Evolutionary conservation across 2,888 invertebrate species (phyloP).

Genomic region (Brachyopa scutellaris): DNA sequence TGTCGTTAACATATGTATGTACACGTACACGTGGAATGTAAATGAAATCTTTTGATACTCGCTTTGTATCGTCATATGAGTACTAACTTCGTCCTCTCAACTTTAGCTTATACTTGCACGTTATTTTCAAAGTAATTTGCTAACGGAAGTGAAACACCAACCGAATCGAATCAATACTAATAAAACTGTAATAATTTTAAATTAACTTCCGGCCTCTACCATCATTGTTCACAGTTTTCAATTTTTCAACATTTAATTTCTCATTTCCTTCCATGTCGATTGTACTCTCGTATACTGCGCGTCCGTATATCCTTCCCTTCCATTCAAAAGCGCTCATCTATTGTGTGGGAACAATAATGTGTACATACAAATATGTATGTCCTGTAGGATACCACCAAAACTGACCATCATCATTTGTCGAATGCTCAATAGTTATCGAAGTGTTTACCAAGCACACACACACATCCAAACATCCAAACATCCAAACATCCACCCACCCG

Average conservation of each 20-base stretch:
- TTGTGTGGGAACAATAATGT: conserved; percentile 26
- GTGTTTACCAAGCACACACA: conserved; percentile 24
- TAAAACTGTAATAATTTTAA: too few relatives aligned
- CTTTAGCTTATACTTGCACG: too few relatives aligned
- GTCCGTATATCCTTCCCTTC: not conserved
- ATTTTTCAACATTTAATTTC: conserved; percentile 39
- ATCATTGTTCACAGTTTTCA: conserved; percentile 2
- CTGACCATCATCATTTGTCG: conserved; percentile 47
- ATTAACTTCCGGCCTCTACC: too few relatives aligned
- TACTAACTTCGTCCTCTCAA: too few relatives aligned
- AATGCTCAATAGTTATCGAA: conserved; percentile 28
- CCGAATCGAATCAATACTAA: too few relatives aligned
- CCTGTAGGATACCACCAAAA: not conserved
- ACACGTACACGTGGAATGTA: not conserved
- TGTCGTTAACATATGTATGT: too few relatives aligned
- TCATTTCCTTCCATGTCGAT: conserved; percentile 32
- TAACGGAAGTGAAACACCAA: too few relatives aligned
- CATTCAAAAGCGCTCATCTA: conserved; percentile 27
- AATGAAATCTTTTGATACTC: not conserved
- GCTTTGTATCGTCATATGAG: not conserved
- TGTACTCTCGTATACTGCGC: conserved; percentile 10
- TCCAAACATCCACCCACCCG: not conserved
- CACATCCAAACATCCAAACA: not conserved
- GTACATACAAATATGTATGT: not conserved
- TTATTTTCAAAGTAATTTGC: too few relatives aligned